Conservation (phyloP, 2,113 vertebrate genomes). For the Tinamus guttatus region DNA sequence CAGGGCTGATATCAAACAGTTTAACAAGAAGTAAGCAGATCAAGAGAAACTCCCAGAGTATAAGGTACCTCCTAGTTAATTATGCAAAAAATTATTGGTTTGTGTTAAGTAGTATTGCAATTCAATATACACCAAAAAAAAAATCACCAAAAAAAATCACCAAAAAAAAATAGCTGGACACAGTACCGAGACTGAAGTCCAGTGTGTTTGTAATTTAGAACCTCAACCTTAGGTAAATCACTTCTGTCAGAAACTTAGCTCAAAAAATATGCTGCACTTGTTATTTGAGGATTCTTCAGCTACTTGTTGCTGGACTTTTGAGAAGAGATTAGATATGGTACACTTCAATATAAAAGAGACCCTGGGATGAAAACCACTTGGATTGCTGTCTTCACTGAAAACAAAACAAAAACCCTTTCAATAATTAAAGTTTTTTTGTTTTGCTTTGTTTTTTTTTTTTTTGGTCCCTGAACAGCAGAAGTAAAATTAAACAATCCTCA, state of each 20-base stretch:
- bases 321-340: background rate
- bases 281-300: background rate
- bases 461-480: conserved; percentile 28
- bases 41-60: background rate
- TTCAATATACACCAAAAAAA: too few species aligned
- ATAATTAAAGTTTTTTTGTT: background rate
- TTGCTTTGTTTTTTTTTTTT: background rate
- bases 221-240: background rate
- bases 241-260: conserved; percentile 5
- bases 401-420: conserved; percentile 1
- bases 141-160: too few species aligned
- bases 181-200: background rate
- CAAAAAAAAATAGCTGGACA: background rate
- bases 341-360: background rate
- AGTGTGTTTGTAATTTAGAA: background rate
- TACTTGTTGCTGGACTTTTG: background rate
- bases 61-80: background rate
- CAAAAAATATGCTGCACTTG: background rate
- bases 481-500: conserved; percentile 65
- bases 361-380: background rate
- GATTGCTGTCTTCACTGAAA: background rate
- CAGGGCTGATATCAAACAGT: background rate
- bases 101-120: background rate
- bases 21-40: background rate
- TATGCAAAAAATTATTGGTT: conserved; percentile 7